These are phyloP conservation scores for Leucophenga varia DNA, from an alignment of 1,140 invertebrate genomes.

Conservation along the genomic window DNA sequence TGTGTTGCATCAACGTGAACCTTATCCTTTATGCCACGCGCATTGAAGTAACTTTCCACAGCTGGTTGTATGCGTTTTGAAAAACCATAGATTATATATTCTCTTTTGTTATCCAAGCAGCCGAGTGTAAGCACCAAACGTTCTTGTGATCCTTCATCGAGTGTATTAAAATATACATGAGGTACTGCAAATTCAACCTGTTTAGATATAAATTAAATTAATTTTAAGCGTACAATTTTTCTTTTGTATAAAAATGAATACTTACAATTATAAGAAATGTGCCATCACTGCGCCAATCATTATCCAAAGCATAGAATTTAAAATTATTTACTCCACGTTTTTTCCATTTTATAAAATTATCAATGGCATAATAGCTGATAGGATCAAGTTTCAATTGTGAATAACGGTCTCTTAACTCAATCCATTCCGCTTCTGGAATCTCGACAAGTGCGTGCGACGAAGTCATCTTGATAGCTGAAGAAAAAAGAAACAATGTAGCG, in stretches of 20 bases:
- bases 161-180: slow-evolving; percentile 14
- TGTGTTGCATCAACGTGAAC: slow-evolving; percentile 11
- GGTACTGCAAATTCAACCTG: slow-evolving; percentile 10
- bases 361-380: slow-evolving; percentile 24
- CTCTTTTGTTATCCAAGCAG: too few species aligned
- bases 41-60: slow-evolving; percentile 23
- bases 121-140: too few species aligned
- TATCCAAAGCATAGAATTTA: slow-evolving; percentile 28
- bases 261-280: slow-evolving; percentile 32
- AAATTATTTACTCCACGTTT: slow-evolving; percentile 10
- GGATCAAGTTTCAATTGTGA: slow-evolving; percentile 13
- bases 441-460: slow-evolving; percentile 13
- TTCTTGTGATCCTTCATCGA: too few species aligned
- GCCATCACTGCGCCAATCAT: slow-evolving; percentile 29
- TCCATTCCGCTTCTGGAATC: slow-evolving; percentile 25
- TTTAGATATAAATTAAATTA: slow-evolving; percentile 11
- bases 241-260: neutral
- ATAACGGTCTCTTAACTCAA: slow-evolving; percentile 27
- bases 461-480: too few species aligned
- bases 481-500: too few species aligned
- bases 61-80: slow-evolving; percentile 7
- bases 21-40: neutral
- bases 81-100: slow-evolving; percentile 23
- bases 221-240: slow-evolving; percentile 22
- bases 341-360: slow-evolving; percentile 23